These are phyloP conservation scores for Amphipoea oculea DNA, from an alignment of 2,888 invertebrate species.

Conservation along the genomic window DNA sequence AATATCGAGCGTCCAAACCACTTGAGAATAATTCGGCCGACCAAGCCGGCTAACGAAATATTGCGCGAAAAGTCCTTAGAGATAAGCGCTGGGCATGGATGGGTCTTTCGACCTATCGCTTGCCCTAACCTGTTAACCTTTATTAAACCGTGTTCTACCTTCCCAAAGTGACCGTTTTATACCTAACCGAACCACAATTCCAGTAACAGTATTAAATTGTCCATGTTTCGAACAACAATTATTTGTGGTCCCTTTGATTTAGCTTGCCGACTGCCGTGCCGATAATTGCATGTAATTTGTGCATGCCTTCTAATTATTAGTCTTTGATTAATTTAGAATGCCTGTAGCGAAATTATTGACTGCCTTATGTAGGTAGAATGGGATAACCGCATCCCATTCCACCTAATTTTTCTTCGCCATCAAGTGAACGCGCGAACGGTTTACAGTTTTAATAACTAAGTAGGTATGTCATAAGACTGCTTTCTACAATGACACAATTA, in stretches of 20 bases:
- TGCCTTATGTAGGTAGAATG: not conserved
- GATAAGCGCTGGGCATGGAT: slow-evolving; percentile 19
- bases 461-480: slow-evolving; percentile 16
- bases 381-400: not conserved
- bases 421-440: not conserved
- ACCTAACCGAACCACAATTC: slow-evolving; percentile 10
- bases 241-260: slow-evolving; percentile 22
- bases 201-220: slow-evolving; percentile 10
- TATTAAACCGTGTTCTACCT: slow-evolving; percentile 37
- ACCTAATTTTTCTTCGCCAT: not conserved
- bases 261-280: not conserved
- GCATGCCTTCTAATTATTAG: slow-evolving; percentile 4
- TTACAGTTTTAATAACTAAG: not conserved
- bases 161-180: slow-evolving; percentile 27
- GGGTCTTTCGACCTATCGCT: slow-evolving; percentile 46
- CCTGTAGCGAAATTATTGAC: not conserved
- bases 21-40: slow-evolving; percentile 32
- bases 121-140: slow-evolving; percentile 57
- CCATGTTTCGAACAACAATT: slow-evolving; percentile 5
- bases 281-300: slow-evolving; percentile 17
- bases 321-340: slow-evolving; percentile 17
- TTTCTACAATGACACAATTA: slow-evolving; percentile 41
- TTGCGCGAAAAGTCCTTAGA: slow-evolving; percentile 17
- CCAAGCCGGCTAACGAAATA: slow-evolving; percentile 28
- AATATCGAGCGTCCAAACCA: slow-evolving; percentile 14